Base-by-base conservation (phyloP, 2,888 invertebrate genomes). In the Eilema griseolum region DNA sequence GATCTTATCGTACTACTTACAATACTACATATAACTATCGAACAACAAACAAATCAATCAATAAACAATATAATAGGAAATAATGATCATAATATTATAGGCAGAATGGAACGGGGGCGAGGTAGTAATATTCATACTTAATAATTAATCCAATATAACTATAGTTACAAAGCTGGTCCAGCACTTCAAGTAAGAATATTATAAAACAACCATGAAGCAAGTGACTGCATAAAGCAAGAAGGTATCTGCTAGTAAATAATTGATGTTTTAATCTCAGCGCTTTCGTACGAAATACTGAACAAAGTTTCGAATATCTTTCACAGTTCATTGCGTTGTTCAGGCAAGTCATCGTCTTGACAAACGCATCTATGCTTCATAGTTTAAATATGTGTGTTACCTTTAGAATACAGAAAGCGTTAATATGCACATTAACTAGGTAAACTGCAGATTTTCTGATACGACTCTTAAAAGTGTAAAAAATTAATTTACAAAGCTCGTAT, bases 261-360 rank as follows among this genome's bases (percentile, higher is more conserved):
- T 75, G 78, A 83, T 83, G 73, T 74, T 78, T 83, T 76, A 81
- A 83, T 81, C 72, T 74, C 66, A 46, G 61, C 68, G 74, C 69
- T 31, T 64, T 69, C 46, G 46, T 46, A 67, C 68, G 52, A 67
- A 80, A 70, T 71, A 69, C 62, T 62, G 59, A 65, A 70, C 68
- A 77, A 81, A 83, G 76, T 83, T 81, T 67, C 57, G 63, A 64
- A 74, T 75, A 70, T 72, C 61, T 62, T 74, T 76, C 67, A 70
- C 71, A 75, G 73, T 61, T 73, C 71, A 71, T 78, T 72, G 75
- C 73, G 61, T 61, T 70, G 66, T 68, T 72, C 69, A 62, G 28
- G 23, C 57, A 56, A 67, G 56, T 72, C 73, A 70, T 74, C 66
- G 59, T 65, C 66, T 60, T 76, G 68, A 74, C 69, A 72, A 71